Conservation (phyloP, 1,140 invertebrate species). For the Saccostrea echinata region DNA sequence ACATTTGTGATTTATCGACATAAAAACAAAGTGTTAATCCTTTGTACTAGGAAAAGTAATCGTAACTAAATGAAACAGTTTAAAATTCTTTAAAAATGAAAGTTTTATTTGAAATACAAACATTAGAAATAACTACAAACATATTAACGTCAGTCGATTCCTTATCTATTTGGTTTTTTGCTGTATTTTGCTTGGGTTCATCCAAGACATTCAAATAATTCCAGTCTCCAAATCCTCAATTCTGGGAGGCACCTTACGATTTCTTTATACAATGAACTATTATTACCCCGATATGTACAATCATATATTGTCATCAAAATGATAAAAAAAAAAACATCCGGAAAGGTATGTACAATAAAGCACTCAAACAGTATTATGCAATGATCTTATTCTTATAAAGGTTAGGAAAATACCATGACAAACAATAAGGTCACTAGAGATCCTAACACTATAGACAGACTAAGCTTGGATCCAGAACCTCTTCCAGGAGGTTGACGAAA, state of each 20-base stretch:
- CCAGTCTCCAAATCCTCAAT: background rate
- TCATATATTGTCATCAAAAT: background rate
- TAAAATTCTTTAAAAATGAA: too few relatives aligned
- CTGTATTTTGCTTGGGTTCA: conserved; percentile 10
- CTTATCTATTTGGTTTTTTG: conserved; percentile 17
- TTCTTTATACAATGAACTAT: background rate
- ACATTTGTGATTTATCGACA: too few relatives aligned
- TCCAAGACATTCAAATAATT: background rate
- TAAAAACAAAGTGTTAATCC: too few relatives aligned
- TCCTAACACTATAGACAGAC: background rate
- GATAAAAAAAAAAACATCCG: background rate
- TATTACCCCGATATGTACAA: background rate
- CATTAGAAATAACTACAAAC: too few relatives aligned
- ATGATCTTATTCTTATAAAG: background rate
- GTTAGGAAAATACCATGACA: background rate
- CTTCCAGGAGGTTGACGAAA: background rate
- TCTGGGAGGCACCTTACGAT: background rate
- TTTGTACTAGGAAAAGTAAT: too few relatives aligned
- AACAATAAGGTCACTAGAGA: background rate
- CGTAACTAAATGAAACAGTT: too few relatives aligned
- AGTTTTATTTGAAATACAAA: too few relatives aligned
- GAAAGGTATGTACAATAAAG: conserved; percentile 9
- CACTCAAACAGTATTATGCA: background rate
- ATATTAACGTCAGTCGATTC: background rate
- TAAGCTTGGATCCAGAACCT: background rate